Percentiles rank a stretch among this genome's conserved stretches.
These are phyloP conservation scores for Heliconius aoede DNA, from an alignment of 2,888 invertebrate genomes.

Conservation along the genomic window DNA sequence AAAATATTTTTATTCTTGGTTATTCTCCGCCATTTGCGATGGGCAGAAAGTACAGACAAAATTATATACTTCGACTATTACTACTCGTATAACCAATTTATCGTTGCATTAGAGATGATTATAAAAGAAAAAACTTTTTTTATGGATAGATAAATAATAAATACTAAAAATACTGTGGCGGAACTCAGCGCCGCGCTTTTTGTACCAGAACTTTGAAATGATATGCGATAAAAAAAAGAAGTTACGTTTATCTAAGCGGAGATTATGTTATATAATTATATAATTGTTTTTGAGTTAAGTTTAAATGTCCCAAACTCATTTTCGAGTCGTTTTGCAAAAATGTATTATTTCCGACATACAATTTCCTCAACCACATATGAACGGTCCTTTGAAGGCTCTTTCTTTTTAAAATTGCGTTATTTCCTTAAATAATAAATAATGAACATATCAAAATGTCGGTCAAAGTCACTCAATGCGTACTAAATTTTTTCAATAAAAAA, in stretches of 20 bases:
- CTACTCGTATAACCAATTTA: not conserved
- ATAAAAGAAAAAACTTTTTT: not conserved
- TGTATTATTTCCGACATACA: not conserved
- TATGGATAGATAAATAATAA: not conserved
- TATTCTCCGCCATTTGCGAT: not conserved
- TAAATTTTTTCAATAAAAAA: constrained; percentile 3
- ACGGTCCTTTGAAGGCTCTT: constrained; percentile 13
- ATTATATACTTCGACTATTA: too few relatives aligned
- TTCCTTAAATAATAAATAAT: constrained; percentile 20
- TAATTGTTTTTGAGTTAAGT: not conserved
- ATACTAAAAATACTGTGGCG: too few relatives aligned
- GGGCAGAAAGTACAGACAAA: not conserved
- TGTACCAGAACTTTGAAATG: not conserved
- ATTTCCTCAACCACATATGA: not conserved
- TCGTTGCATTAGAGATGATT: not conserved
- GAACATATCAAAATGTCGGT: constrained; percentile 28
- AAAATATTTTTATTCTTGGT: not conserved
- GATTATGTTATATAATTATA: not conserved
- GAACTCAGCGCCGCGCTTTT: not conserved
- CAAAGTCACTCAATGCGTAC: constrained; percentile 28
- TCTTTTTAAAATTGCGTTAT: constrained; percentile 5
- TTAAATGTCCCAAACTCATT: too few relatives aligned
- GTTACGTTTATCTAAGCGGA: not conserved
- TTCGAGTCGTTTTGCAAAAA: not conserved
- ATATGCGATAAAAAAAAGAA: too few relatives aligned